A percentile compares a stretch with the other conserved stretches of the same genome.
phyloP scores from a whole-genome alignment of 2,888 invertebrate species.

The Omphaloscelis lunosa region DNA sequence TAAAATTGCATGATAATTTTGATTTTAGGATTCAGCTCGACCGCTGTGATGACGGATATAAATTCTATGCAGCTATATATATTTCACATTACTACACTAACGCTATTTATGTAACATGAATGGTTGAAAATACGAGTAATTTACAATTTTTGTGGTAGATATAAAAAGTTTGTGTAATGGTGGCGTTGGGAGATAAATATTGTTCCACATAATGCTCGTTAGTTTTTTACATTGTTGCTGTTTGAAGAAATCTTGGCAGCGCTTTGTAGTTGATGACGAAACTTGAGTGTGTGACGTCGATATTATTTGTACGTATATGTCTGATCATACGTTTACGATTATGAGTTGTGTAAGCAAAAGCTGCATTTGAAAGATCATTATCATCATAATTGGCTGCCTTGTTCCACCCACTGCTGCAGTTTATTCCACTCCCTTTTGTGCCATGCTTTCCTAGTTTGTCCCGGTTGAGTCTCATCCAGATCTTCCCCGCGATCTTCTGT shows the following conservation, averaged over 20 bases:
- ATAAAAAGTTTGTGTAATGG: slow-evolving; percentile 54
- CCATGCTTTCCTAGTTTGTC: too few relatives aligned
- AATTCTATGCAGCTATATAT: slow-evolving; percentile 63
- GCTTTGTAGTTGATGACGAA: slow-evolving; percentile 25
- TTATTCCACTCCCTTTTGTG: too few relatives aligned
- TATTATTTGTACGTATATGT: slow-evolving; percentile 1
- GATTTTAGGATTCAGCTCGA: slow-evolving; percentile 81
- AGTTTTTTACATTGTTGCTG: slow-evolving; percentile 34
- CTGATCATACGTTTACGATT: neutral
- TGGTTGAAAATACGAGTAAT: slow-evolving; percentile 61
- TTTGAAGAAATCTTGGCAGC: slow-evolving; percentile 26
- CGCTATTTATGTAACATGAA: slow-evolving; percentile 62
- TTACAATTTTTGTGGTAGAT: slow-evolving; percentile 51
- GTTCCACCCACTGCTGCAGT: too few relatives aligned
- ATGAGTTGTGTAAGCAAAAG: neutral
- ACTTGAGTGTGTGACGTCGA: neutral
- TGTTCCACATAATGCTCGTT: slow-evolving; percentile 28
- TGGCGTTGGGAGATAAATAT: slow-evolving; percentile 28
- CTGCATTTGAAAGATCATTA: neutral
- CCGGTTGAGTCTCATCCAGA: too few relatives aligned
- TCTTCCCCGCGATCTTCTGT: too few relatives aligned
- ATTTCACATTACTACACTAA: slow-evolving; percentile 47
- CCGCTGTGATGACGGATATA: slow-evolving; percentile 80
- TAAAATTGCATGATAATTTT: slow-evolving; percentile 88
- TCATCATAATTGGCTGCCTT: too few relatives aligned